phyloP scores from a whole-genome alignment of 2,888 invertebrate species.

The Diogma glabrata region DNA sequence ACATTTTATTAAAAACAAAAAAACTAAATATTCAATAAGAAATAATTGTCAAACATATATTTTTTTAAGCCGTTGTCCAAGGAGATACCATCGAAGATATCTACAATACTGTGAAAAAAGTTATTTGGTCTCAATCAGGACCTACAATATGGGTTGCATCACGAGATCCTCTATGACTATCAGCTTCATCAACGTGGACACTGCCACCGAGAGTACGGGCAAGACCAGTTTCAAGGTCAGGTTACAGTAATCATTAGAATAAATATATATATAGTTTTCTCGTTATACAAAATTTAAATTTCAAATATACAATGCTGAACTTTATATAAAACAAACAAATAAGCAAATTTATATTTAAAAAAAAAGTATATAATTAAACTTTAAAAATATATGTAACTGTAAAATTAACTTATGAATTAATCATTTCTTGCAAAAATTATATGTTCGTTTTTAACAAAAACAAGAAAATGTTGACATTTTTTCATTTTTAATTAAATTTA shows the following conservation, averaged over 20 bases:
- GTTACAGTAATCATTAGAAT: slow-evolving; percentile 10
- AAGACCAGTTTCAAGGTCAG: slow-evolving; percentile 36
- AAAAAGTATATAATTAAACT: no score
- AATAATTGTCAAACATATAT: not conserved
- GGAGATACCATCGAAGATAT: slow-evolving; percentile 98
- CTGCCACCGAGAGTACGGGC: slow-evolving; percentile 42
- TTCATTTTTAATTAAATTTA: no score
- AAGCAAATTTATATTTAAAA: no score
- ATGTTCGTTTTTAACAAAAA: no score
- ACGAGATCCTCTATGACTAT: slow-evolving; percentile 85
- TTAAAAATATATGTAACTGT: no score
- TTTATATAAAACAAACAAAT: no score
- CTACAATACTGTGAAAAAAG: slow-evolving; percentile 86
- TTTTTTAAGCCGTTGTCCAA: slow-evolving; percentile 72
- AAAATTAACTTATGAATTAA: no score
- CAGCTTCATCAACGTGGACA: slow-evolving; percentile 45
- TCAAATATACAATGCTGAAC: not conserved
- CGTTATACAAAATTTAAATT: not conserved
- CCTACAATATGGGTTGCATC: slow-evolving; percentile 96
- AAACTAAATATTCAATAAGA: not conserved
- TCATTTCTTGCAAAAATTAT: no score
- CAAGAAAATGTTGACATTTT: no score
- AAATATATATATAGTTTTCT: not conserved
- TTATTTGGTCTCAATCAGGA: slow-evolving; percentile 90
- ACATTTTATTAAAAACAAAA: not conserved